Conservation (phyloP, 2,113 vertebrate species). For the Romanogobio albipinnatus region DNA sequence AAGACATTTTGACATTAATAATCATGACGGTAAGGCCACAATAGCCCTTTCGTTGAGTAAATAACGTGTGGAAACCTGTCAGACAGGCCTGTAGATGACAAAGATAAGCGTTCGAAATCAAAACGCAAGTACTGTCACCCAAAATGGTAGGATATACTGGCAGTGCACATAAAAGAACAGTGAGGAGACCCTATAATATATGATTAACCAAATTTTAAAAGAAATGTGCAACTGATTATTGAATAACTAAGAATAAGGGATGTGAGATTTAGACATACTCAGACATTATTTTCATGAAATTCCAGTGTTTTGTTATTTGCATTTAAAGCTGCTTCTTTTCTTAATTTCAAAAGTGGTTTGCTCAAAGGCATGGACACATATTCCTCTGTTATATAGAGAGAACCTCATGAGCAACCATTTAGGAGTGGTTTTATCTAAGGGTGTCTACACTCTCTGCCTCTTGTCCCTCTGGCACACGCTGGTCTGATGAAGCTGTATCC, state of each 20-base stretch:
- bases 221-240: conserved; percentile 18
- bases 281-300: conserved; percentile 20
- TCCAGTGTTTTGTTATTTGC: conserved; percentile 46
- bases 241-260: background rate
- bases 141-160: background rate
- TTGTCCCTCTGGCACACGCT: conserved; percentile 57
- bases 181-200: background rate
- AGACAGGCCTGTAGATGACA: conserved; percentile 11
- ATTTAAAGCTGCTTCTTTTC: conserved; percentile 48
- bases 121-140: background rate
- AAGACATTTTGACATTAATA: conserved; percentile 35
- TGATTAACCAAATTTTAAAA: background rate
- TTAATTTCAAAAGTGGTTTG: conserved; percentile 28
- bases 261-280: background rate
- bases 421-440: conserved; percentile 57
- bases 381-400: conserved; percentile 6
- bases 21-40: conserved; percentile 36
- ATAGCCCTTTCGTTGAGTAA: conserved; percentile 46
- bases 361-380: conserved; percentile 26
- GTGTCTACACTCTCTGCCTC: conserved; percentile 54
- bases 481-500: conserved; percentile 28
- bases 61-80: conserved; percentile 6
- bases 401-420: conserved; percentile 3
- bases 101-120: background rate
- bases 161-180: conserved; percentile 27